Base-by-base conservation (phyloP, 1,140 invertebrate genomes). In the Lucilia cuprina region DNA sequence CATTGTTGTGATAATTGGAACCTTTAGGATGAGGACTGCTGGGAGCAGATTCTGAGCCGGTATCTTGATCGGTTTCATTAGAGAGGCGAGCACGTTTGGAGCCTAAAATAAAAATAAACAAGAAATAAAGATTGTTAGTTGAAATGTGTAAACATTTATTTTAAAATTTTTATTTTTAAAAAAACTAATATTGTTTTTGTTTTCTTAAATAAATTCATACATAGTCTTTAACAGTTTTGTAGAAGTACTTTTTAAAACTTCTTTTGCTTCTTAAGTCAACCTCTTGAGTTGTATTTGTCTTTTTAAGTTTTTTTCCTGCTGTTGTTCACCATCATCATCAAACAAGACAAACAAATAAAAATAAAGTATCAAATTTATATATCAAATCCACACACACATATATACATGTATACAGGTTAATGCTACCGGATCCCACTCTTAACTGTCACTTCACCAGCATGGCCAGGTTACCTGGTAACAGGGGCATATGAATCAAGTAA, bases 51-150 rank as follows among this genome's bases (percentile, higher is more conserved):
- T 88, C 93, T 87, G 90, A 91, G 82, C 90, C 90, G 13, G 90
- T 89, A 74, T 91, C 90, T 84, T 89, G 90, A 85, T 91, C 90
- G 12, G 90, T 91, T 86, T 91, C 90, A 41, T 91, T 90, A 0
- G 90, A 91, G 30, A 89, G 83, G 5, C 90, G 86, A n/a, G 92
- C 92, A 74, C 94, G 92, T 88, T 94, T 94, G 4, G 91, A 91
- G 83, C 92, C 94, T 94, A 86, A 21, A 88, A 88, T 30, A 55
- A 14, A 21, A 65, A 25, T 13, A 10, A 21, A 75, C 13, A 55
- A 55, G 12, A 55, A 55, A 55, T 13, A 70, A 70, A 21, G n/a
- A 25, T 70, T 60, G 2, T 17, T 12, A 70, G n/a, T 21, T 5
- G 25, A 70, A 70, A 19, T 60, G 7, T 17, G 14, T 70, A 70